These are phyloP conservation scores for Ailuropoda melanoleuca DNA, from an alignment of 2,113 vertebrate genomes.

Conservation along the genomic window DNA sequence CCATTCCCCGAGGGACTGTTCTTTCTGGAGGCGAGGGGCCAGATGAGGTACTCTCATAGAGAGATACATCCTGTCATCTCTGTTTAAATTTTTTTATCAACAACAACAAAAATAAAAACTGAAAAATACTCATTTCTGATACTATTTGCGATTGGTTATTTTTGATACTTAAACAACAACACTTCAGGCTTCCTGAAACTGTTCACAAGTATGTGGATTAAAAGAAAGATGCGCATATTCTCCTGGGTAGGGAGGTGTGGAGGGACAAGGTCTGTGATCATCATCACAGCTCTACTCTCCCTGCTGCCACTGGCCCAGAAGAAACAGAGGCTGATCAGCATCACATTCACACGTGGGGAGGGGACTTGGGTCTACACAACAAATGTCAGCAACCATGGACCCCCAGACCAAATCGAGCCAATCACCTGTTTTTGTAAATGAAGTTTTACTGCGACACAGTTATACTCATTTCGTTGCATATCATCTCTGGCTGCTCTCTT, in stretches of 20 bases:
- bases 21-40: not conserved
- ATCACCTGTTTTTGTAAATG: not conserved
- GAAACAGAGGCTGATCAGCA: not conserved
- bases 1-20: not conserved
- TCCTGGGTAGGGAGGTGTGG: not conserved
- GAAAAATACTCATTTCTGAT: not conserved
- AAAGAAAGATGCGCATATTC: not conserved
- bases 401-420: not conserved
- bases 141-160: not conserved
- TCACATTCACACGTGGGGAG: not conserved
- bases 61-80: not conserved
- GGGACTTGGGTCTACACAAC: not conserved
- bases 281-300: not conserved
- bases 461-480: not conserved
- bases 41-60: not conserved
- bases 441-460: not conserved
- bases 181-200: not conserved
- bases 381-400: not conserved
- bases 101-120: not conserved
- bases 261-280: not conserved
- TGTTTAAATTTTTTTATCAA: not conserved
- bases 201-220: not conserved
- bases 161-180: not conserved
- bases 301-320: not conserved
- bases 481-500: not conserved